Evolutionary conservation across 2,888 invertebrate species (phyloP), one percentile per base, ranked within the genome.

Genomic region (Conops quadrifasciatus): DNA sequence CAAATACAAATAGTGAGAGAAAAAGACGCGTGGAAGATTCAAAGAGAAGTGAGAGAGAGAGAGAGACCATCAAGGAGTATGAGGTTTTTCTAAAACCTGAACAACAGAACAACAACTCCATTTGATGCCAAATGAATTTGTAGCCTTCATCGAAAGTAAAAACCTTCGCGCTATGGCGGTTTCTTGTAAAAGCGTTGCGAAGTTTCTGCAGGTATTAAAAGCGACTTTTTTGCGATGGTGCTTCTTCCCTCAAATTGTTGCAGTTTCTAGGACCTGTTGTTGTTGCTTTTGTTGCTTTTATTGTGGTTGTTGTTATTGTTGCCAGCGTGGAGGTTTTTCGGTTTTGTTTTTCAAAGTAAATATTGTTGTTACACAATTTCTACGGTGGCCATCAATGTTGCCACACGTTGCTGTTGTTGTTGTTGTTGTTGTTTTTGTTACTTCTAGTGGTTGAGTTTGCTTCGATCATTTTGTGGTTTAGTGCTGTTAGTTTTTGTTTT

Each of bases 91-190:
- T 36, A 9, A 36, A 36, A 36, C 36, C 36, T 36, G 19, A 66
- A 30, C 53, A 30, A 53, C 5, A 26, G 36, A 51, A 51, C 19
- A n/a, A 53, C 30, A 15, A 36, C 9, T 43, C 30, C 15, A 67
- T 67, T 67, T 59, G 59, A 47, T 67, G 59, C 45, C 58, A 67
- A 67, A 67, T 67, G 67, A 59, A 67, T 67, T 67, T 67, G 67
- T 67, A 43, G 47, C 59, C 49, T 28, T 26, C 47, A 45, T 51
- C n/a, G 3, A 49, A 49, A 49, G 51, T 53, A 66, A 66, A 66
- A 66, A 51, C 66, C 66, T 51, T 66, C 21, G 21, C 36, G 66
- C 24, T 36, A 28, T 56, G 28, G n/a, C 36, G 19, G 30, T 24
- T 59, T 30, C 36, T 28, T 58, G 26, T 45, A 24, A n/a, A 43